phyloP scores from a whole-genome alignment of 64 coral and sea anemone species.

The Orbicella faveolata region DNA sequence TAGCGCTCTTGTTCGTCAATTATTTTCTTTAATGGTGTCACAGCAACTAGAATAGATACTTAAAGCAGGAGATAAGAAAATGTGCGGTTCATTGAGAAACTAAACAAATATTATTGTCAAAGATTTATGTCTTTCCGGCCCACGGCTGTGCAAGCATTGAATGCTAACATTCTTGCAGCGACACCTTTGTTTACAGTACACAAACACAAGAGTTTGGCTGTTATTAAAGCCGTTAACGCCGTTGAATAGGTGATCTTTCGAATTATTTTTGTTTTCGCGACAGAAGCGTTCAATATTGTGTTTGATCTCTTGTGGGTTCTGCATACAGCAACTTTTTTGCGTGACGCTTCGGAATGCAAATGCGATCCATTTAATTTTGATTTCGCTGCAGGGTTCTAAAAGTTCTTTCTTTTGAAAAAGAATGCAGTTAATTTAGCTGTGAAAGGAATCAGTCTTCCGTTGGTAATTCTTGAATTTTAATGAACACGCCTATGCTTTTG shows the following conservation, averaged over 20 bases:
- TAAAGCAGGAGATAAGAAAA: neutral
- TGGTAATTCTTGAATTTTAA: too few species aligned
- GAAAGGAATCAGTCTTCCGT: slow-evolving; percentile 1
- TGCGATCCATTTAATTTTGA: slow-evolving; percentile 12
- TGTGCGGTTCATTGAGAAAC: slow-evolving; percentile 15
- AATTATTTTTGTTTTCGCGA: neutral
- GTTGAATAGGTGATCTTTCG: neutral
- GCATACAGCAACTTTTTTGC: neutral
- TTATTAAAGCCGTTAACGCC: neutral
- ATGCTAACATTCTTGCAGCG: slow-evolving; percentile 1
- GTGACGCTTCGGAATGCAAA: slow-evolving; percentile 41
- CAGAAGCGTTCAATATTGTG: neutral
- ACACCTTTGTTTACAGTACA: neutral
- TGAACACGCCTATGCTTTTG: too few species aligned
- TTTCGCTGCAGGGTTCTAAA: neutral
- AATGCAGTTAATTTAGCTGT: neutral
- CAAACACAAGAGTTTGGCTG: neutral
- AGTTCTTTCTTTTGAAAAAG: neutral
- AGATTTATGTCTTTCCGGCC: neutral
- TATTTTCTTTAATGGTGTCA: slow-evolving; percentile 30
- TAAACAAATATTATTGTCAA: slow-evolving; percentile 35
- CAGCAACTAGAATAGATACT: slow-evolving; percentile 10
- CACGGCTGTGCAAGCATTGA: neutral
- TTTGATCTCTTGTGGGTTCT: neutral
- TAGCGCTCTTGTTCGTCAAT: neutral